Percentiles rank a stretch among this genome's conserved stretches.
Conservation (phyloP, 2,797 vertebrate genomes). For the Oceanodroma leucorhoa region DNA sequence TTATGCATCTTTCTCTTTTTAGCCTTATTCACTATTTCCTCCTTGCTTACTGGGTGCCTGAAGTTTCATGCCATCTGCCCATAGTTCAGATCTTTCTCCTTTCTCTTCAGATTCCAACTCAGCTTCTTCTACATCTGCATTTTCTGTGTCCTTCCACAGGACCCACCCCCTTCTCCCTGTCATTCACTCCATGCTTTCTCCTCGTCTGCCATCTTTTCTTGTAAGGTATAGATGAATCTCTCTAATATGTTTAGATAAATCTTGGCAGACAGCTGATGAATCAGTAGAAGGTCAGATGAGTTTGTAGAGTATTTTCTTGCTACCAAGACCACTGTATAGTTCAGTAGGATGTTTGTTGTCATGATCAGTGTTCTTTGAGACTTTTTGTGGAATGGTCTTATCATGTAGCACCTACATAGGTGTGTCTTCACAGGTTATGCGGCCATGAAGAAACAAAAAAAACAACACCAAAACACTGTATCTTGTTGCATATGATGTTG, state of each 20-base stretch:
- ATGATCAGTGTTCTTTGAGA: neutral
- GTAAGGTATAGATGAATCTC: neutral
- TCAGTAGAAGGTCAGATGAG: neutral
- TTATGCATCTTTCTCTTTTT: neutral
- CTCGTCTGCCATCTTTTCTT: neutral
- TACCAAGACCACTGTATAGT: neutral
- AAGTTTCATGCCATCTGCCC: neutral
- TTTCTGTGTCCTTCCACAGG: neutral
- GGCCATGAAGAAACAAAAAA: neutral
- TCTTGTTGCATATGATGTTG: fast-evolving
- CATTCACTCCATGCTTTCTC: neutral
- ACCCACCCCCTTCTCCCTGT: neutral
- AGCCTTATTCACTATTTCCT: neutral
- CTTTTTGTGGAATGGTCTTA: neutral
- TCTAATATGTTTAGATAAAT: neutral
- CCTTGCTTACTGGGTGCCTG: neutral
- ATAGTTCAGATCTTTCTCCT: neutral
- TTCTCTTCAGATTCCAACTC: neutral
- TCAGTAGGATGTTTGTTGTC: neutral
- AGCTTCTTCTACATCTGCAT: neutral
- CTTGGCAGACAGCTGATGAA: neutral
- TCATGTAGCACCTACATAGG: fast-evolving
- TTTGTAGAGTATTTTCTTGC: neutral
- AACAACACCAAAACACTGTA: fast-evolving
- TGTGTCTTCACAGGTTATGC: neutral